phyloP scores from a whole-genome alignment of 2,797 vertebrate species.

The Anniella stebbinsi region DNA sequence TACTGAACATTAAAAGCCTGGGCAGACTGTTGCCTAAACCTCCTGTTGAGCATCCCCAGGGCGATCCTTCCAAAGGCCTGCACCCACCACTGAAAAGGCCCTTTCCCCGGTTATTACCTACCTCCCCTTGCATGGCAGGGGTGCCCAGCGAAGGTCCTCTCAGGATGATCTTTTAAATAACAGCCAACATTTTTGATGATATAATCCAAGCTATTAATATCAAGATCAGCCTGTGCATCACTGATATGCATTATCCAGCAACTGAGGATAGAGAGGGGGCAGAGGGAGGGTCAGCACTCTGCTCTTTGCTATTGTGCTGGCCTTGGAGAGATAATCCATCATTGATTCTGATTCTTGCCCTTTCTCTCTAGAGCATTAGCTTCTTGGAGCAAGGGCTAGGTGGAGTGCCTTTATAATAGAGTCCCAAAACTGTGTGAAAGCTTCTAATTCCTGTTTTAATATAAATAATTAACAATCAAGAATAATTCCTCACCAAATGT shows the following conservation, averaged over 20 bases:
- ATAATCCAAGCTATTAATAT: background rate
- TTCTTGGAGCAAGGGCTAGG: background rate
- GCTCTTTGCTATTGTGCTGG: background rate
- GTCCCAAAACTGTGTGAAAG: background rate
- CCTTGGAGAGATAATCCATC: background rate
- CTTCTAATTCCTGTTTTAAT: background rate
- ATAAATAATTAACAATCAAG: conserved; percentile 30
- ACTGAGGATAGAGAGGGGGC: background rate
- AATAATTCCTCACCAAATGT: background rate
- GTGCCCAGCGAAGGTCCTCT: background rate
- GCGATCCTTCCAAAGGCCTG: background rate
- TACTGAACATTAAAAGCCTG: too few relatives aligned
- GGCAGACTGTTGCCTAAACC: too few relatives aligned
- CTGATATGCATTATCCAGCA: background rate
- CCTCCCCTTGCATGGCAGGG: background rate
- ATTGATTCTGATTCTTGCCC: background rate
- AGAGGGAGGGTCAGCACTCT: background rate
- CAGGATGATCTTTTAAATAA: background rate
- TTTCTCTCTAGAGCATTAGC: background rate
- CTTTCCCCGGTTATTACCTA: background rate
- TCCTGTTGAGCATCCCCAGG: background rate
- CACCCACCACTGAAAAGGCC: background rate
- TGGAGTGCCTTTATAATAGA: background rate
- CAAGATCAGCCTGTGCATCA: background rate
- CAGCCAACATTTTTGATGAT: background rate